Base-by-base conservation (phyloP, 2,888 invertebrate genomes). In the Apamea crenata region DNA sequence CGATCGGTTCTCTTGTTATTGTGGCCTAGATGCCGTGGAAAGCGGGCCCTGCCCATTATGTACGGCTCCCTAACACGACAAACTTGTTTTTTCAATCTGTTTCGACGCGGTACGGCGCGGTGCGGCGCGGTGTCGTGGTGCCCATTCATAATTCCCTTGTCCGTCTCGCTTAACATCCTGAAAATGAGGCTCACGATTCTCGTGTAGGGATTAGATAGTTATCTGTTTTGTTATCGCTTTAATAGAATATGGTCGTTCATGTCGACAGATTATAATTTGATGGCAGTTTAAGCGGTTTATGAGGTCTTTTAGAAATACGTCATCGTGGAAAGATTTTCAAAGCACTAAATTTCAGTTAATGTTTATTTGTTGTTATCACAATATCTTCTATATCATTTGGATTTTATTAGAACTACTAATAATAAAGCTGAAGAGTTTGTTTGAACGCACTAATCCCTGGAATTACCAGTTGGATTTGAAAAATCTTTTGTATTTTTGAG, bases 31-130 rank as follows among this genome's bases (percentile, higher is more conserved):
- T 94, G 90, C 90, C 85, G 88, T 91, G 93, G 94, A 95, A 95
- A 95, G 95, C 91, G 92, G 92, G 90, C 93, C 92, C 93, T 91
- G 90, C 92, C 94, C 92, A 94, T 95, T 95, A 95, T 94, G 92
- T 92, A 92, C 85, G 90, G 87, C 89, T 86, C 83, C 84, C 85
- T 82, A 87, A 90, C 90, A 87, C 88, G 86, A 90, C 87, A 89
- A 90, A 90, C 91, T 87, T 80, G 88, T 91, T 89, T 91, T 86
- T 87, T 83, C 84, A 83, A 82, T 89, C 74, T 80, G 77, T 84
- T 90, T 80, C 66, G 77, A 74, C 68, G 79, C 36, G 74, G 61
- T 78, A 77, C 63, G 47, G 36, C 29, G 36, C 80, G 21, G 61
- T 7, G 21, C 73, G 53, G 12, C n/a, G 25, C 53, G 18, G 21